phyloP scores from a whole-genome alignment of 2,797 vertebrate genomes.

The Aratinga solstitialis region DNA sequence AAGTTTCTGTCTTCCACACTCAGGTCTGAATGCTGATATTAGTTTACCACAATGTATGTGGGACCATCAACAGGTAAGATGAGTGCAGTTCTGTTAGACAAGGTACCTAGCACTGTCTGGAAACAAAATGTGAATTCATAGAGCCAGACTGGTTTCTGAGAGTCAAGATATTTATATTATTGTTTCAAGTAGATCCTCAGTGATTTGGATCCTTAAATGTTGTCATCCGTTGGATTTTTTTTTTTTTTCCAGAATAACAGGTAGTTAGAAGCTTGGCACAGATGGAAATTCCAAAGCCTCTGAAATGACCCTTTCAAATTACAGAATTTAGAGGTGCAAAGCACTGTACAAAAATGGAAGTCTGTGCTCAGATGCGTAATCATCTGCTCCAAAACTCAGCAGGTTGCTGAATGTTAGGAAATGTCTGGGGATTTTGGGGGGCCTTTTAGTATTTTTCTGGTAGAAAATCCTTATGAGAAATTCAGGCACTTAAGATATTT shows the following conservation, averaged over 20 bases:
- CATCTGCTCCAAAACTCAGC: background rate
- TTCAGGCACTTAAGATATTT: background rate
- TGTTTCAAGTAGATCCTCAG: background rate
- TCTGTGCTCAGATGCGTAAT: background rate
- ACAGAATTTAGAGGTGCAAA: background rate
- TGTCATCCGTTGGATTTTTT: background rate
- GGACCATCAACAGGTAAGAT: background rate
- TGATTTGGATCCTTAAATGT: background rate
- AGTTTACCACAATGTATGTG: background rate
- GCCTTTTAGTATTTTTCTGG: background rate
- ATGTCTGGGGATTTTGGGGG: background rate
- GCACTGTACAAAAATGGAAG: background rate
- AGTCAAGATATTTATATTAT: background rate
- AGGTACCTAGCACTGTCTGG: background rate
- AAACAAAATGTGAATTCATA: background rate
- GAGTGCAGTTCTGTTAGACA: background rate
- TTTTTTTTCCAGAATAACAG: background rate
- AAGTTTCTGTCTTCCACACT: background rate
- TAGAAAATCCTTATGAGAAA: background rate
- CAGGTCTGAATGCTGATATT: background rate
- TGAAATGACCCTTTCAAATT: background rate
- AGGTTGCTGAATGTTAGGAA: background rate
- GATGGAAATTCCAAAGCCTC: background rate
- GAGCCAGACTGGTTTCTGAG: background rate
- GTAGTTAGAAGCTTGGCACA: background rate